Evolutionary conservation across 2,888 invertebrate genomes (phyloP), one percentile per base, ranked within the genome.

Genomic region (Phengaris alcon): DNA sequence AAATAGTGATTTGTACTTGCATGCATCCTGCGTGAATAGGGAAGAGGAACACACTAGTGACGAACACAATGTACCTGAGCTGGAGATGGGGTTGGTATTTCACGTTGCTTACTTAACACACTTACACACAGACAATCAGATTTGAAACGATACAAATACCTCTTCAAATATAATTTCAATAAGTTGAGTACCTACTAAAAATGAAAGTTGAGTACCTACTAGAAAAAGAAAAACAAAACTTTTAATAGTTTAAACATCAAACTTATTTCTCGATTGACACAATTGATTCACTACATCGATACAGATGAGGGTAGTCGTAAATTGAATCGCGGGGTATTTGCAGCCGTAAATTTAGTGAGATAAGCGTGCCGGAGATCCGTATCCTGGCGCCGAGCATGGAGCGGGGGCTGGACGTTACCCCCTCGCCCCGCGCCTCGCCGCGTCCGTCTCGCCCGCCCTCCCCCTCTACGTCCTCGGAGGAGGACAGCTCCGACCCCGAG

Each of bases 361-460:
- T 96, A 95, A 95, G 95, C 91, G 95, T 96, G 82, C 97, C 97
- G 81, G 96, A 96, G 94, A 97, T 97, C 87, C 96, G 97, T 86
- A 96, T 97, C 85, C 94, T 97, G 94, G 96, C 96, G 87, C 96
- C 97, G 83, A 97, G 97, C 90, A 94, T 96, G 94, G 97, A 97
- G 94, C 95, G 96, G 85, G 96, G 96, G 84, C 94, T 96, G 92
- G 96, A 97, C 91, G 94, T 83, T 84, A 51, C 81, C 76, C 79
- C 75, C 75, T 75, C 77, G 69, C 78, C 78, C 75, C 77, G 75
- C 76, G 75, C 76, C 75, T 75, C 77, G 70, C 78, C 78, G n/a
- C n/a, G n/a, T n/a, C n/a, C n/a, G 77, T 75, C 78, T 75, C 80
- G 76, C 74, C 74, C 64, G 76, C 76, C 76, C 75, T 78, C 77